phyloP scores from a whole-genome alignment of 2,888 invertebrate species.

The Epiperipatus broadwayi region DNA sequence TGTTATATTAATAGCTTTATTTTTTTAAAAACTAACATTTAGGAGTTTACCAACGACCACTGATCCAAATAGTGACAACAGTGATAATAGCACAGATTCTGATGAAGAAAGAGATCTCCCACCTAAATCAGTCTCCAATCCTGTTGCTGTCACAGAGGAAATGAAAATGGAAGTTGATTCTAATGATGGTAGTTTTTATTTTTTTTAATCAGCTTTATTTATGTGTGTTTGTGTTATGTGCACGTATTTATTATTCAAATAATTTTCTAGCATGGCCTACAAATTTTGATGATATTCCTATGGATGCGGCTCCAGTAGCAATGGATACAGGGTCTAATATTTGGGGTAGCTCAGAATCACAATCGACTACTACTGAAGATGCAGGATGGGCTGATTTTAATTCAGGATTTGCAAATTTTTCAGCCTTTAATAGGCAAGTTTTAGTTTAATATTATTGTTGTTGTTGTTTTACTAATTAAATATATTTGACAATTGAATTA shows the following conservation, averaged over 20 bases:
- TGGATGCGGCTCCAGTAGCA: slow-evolving; percentile 24
- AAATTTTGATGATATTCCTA: slow-evolving; percentile 22
- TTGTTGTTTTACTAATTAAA: too few relatives aligned
- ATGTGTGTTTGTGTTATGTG: background rate
- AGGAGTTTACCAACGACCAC: background rate
- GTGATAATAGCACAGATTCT: slow-evolving; percentile 24
- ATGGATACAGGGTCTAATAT: slow-evolving; percentile 29
- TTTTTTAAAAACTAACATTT: slow-evolving; percentile 1
- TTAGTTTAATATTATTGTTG: too few relatives aligned
- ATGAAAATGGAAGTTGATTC: slow-evolving; percentile 28
- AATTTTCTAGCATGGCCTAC: slow-evolving; percentile 22
- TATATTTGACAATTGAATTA: too few relatives aligned
- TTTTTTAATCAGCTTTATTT: background rate
- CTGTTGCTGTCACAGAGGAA: slow-evolving; percentile 14
- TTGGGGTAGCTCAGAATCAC: too few relatives aligned
- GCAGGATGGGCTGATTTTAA: too few relatives aligned
- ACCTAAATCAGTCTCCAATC: slow-evolving; percentile 15
- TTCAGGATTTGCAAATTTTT: too few relatives aligned
- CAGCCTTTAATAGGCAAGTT: too few relatives aligned
- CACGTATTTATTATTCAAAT: background rate
- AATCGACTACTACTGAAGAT: too few relatives aligned
- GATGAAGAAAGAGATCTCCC: slow-evolving; percentile 28
- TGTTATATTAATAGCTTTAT: slow-evolving; percentile 1
- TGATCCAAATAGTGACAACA: background rate
- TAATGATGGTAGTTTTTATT: slow-evolving; percentile 31